Percentiles rank a stretch among this genome's conserved stretches.
phyloP scores from a whole-genome alignment of 92 coral and sea anemone species.

The Metridium senile region DNA sequence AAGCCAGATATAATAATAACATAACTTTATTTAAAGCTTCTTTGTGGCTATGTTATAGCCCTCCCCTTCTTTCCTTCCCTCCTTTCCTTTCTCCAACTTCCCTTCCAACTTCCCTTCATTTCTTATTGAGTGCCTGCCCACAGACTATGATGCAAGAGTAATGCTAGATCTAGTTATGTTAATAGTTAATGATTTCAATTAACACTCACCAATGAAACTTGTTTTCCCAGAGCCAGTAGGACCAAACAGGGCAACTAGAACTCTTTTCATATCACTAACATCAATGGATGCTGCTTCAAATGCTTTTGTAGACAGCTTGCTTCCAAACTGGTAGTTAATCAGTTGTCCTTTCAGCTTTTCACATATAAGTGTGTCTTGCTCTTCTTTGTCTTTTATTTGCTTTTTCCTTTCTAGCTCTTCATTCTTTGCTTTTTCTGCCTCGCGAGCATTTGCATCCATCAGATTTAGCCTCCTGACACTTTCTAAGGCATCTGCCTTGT shows the following conservation, averaged over 20 bases:
- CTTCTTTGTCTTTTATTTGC: no score
- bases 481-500: conserved; percentile 34
- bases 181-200: no score
- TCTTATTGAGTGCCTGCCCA: no score
- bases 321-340: conserved; percentile 62
- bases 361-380: conserved; percentile 11
- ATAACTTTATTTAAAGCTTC: no score
- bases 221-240: conserved; percentile 89
- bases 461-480: conserved; percentile 15
- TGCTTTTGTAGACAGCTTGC: conserved; percentile 29
- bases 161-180: no score
- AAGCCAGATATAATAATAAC: no score
- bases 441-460: conserved; percentile 13
- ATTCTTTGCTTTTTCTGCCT: conserved; percentile 17
- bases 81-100: no score
- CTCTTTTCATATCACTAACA: conserved; percentile 53
- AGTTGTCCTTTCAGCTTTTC: conserved; percentile 34
- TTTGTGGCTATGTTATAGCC: no score
- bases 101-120: no score
- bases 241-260: conserved; percentile 73
- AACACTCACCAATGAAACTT: conserved; percentile 73
- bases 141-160: no score
- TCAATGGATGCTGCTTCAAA: conserved; percentile 49
- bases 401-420: conserved; percentile 47
- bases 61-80: no score